Base-by-base conservation (phyloP, 2,797 vertebrate genomes). In the Diplodus sargus region DNA sequence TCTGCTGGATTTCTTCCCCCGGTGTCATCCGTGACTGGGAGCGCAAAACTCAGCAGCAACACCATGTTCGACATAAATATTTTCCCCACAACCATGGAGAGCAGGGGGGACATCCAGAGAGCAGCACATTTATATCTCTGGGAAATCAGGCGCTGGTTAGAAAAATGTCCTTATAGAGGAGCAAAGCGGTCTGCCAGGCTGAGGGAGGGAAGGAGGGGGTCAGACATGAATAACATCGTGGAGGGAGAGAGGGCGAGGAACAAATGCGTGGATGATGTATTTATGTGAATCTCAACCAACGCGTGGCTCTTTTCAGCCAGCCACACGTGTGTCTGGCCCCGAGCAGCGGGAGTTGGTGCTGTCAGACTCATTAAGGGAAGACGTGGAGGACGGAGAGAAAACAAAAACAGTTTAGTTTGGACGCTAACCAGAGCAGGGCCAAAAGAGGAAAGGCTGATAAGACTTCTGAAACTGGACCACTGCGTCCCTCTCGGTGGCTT, bases 121-220 rank as follows among this genome's bases (percentile, higher is more conserved):
- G 71, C 34, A 71, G 56, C 54, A 80, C 17, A 66, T 85, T 86
- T 85, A 34, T 80, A 88, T 87, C 72, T 72, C 48, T 7, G 59
- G 54, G 79, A 74, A 73, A 85, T 81, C 51, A 79, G 25, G 59
- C 49, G 4, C 48, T 48, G 74, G 23, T 82, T 73, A 57, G 67
- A 89, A 88, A 88, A 88, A 89, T 86, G 71, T 85, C 86, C 80
- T 87, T 85, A 81, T 83, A 81, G 82, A 87, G 87, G 54, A 89
- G 85, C 74, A 87, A 79, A 79, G 63, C 63, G 30, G 64, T 63
- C 85, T 76, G 81, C 80, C 69, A 81, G 78, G 78, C 67, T 75
- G 28, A 49, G 48, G 48, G 58, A 82, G 67, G 70, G 45, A 52
- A 74, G 45, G 54, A 42, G 9, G 62, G 62, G 71, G 62, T 78